Evolutionary conservation across 23 tunicate genomes (phyloP).

Genomic region (Botrylloides violaceus): DNA sequence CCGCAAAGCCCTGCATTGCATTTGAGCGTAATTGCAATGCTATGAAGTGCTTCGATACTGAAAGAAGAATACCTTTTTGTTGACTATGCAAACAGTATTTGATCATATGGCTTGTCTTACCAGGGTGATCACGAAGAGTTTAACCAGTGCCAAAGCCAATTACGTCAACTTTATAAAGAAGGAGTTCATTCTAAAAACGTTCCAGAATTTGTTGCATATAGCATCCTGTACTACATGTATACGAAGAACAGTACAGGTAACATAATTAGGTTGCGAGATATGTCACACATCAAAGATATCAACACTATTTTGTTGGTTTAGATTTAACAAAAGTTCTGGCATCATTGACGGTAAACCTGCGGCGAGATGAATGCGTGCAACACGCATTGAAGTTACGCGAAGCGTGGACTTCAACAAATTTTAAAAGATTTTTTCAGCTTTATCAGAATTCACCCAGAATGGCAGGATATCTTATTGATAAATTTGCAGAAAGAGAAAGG

Average conservation of each 20-base stretch:
- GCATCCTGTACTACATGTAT: conserved; percentile 90
- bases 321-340: conserved; percentile 67
- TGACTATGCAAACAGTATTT: too few species aligned
- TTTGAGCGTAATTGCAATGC: too few species aligned
- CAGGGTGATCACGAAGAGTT: conserved; percentile 99
- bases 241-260: conserved; percentile 98
- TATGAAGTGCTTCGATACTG: too few species aligned
- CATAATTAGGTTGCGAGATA: neutral
- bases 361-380: conserved; percentile 45
- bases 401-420: conserved; percentile 73
- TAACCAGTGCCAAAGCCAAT: conserved; percentile 97
- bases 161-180: conserved; percentile 85
- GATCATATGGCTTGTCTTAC: too few species aligned
- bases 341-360: conserved; percentile 44
- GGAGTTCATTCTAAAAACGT: conserved; percentile 55
- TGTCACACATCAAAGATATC: neutral
- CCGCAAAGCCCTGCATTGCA: too few species aligned
- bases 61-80: too few species aligned
- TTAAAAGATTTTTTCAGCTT: conserved; percentile 69
- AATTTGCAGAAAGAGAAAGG: conserved; percentile 82
- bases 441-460: conserved; percentile 55
- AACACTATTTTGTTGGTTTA: conserved; percentile 5
- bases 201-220: conserved; percentile 93
- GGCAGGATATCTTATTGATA: conserved; percentile 95
- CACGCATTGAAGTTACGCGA: conserved; percentile 68